These are phyloP conservation scores for Syrmaticus mikado DNA, from an alignment of 2,113 vertebrate species.

Conservation along the genomic window DNA sequence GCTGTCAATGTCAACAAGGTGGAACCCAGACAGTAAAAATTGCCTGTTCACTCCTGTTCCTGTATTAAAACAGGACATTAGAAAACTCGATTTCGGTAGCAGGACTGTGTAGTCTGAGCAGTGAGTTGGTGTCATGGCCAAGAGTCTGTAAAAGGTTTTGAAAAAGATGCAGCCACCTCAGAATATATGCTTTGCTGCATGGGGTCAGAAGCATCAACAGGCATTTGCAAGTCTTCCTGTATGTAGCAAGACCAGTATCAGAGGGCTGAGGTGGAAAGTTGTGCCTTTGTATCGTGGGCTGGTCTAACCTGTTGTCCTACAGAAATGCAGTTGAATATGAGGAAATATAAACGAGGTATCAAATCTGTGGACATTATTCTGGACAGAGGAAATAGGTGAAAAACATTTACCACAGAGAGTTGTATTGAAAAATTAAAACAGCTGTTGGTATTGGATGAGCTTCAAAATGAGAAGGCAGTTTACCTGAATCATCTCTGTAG, in stretches of 20 bases:
- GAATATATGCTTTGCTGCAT: neutral
- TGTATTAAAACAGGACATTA: neutral
- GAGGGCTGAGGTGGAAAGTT: neutral
- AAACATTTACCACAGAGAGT: neutral
- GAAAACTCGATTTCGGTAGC: neutral
- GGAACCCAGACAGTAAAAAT: neutral
- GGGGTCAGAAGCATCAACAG: neutral
- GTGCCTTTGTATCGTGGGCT: neutral
- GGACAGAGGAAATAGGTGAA: neutral
- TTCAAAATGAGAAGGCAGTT: neutral
- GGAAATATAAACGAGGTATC: neutral
- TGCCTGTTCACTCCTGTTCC: neutral
- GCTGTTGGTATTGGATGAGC: neutral
- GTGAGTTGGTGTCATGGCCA: neutral
- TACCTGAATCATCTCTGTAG: neutral
- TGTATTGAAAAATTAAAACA: neutral
- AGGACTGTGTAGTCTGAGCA: rapidly evolving
- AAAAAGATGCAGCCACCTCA: neutral
- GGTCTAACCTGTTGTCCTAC: neutral
- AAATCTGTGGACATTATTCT: neutral
- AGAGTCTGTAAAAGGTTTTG: neutral
- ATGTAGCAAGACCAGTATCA: neutral
- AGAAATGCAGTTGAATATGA: slow-evolving; percentile 1
- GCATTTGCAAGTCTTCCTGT: neutral
- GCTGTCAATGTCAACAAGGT: neutral